A percentile compares a stretch with the other conserved stretches of the same genome.
Conservation (phyloP, 2,113 vertebrate genomes). For the Heliornis fulica region DNA sequence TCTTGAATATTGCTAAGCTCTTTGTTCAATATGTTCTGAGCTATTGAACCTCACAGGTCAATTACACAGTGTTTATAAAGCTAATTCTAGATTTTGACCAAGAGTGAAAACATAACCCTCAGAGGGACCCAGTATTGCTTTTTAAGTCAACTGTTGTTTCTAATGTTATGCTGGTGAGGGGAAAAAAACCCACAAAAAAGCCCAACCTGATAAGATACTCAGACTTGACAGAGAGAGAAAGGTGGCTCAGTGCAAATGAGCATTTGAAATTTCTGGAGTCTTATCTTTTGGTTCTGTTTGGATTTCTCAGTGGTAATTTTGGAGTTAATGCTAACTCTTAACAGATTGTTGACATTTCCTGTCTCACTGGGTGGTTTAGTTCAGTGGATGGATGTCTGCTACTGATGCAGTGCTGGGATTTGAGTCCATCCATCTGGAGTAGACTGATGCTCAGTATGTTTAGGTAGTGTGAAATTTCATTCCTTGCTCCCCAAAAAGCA, state of each 20-base stretch:
- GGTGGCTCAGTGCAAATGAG: background rate
- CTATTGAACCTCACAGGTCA: constrained; percentile 50
- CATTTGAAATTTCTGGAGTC: background rate
- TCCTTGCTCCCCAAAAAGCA: background rate
- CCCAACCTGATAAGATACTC: background rate
- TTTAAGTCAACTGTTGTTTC: constrained; percentile 17
- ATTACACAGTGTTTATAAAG: constrained; percentile 53
- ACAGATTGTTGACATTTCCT: background rate
- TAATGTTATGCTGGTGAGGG: background rate
- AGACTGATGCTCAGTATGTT: background rate
- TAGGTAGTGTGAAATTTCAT: background rate
- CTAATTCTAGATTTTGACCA: constrained; percentile 48
- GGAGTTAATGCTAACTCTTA: background rate
- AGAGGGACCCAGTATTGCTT: background rate
- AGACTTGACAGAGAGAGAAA: background rate
- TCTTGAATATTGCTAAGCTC: constrained; percentile 28
- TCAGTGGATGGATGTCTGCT: background rate
- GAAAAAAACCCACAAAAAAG: background rate
- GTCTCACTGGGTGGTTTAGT: background rate
- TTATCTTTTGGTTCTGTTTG: background rate
- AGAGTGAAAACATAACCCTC: constrained; percentile 16
- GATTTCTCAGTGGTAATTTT: background rate
- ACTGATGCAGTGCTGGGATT: background rate
- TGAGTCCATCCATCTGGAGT: background rate
- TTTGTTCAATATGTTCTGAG: constrained; percentile 51